Percentiles rank a stretch among this genome's conserved stretches.
Evolutionary conservation across 2,113 vertebrate species (phyloP).

Genomic region (Odocoileus virginianus): DNA sequence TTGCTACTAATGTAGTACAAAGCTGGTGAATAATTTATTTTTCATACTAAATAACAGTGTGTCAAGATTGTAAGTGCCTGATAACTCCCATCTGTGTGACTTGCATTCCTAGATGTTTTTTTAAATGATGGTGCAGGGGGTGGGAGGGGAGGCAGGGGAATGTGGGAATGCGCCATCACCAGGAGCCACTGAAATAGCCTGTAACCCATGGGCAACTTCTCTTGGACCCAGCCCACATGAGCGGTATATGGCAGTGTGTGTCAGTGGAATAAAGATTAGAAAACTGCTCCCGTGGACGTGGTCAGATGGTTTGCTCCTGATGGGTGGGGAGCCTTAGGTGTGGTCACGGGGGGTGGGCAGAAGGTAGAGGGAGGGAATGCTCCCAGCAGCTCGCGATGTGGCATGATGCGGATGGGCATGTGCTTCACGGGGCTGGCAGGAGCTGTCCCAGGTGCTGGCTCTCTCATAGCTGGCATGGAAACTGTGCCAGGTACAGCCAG

Average conservation of each 20-base stretch:
- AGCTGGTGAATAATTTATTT: conserved; percentile 36
- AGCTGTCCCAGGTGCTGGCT: not conserved
- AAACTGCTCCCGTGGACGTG: rapidly evolving
- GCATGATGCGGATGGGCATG: not conserved
- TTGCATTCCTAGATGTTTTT: not conserved
- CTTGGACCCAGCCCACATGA: not conserved
- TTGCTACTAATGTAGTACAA: not conserved
- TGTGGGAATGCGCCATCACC: too few species aligned
- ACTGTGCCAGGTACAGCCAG: not conserved
- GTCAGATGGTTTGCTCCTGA: not conserved
- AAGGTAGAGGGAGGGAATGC: not conserved
- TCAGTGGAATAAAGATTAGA: not conserved
- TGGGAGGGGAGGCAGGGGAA: rapidly evolving
- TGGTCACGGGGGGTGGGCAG: not conserved
- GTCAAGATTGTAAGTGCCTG: not conserved
- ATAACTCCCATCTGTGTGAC: not conserved
- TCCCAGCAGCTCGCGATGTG: not conserved
- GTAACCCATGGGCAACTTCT: not conserved
- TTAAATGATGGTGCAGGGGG: not conserved
- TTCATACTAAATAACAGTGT: not conserved
- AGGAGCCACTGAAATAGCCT: not conserved
- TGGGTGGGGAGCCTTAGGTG: not conserved
- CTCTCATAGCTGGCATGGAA: not conserved
- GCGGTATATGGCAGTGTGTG: not conserved
- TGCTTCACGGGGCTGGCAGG: not conserved